Conservation (phyloP, 2,797 vertebrate species). For the Periparus ater region DNA sequence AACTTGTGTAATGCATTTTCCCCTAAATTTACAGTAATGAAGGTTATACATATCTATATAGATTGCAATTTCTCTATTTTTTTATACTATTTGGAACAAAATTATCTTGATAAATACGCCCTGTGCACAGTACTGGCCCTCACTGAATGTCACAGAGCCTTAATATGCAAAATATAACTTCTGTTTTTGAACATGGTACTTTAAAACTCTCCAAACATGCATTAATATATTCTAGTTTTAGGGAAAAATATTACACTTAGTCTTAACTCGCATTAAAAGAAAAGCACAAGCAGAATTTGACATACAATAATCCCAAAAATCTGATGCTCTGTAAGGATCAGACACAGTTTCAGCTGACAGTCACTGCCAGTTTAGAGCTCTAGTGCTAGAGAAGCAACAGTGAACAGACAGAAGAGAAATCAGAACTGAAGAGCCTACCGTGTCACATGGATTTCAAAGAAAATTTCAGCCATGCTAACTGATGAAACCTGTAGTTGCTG, state of each 20-base stretch:
- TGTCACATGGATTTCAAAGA: conserved; percentile 50
- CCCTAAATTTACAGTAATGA: conserved; percentile 89
- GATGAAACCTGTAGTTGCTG: conserved; percentile 62
- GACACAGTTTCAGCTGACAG: conserved; percentile 66
- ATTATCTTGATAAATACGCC: conserved; percentile 79
- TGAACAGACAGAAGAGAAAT: conserved; percentile 48
- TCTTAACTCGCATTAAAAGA: conserved; percentile 65
- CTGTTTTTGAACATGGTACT: conserved; percentile 72
- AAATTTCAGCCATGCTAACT: conserved; percentile 71
- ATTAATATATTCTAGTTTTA: conserved; percentile 76
- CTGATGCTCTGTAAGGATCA: conserved; percentile 55
- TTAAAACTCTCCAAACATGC: conserved; percentile 78
- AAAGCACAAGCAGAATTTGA: conserved; percentile 71
- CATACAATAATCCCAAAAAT: conserved; percentile 64
- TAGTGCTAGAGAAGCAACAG: conserved; percentile 65
- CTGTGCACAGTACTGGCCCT: conserved; percentile 73
- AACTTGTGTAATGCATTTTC: conserved; percentile 78
- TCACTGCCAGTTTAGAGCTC: conserved; percentile 64
- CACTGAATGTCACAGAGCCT: conserved; percentile 72
- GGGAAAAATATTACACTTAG: conserved; percentile 74
- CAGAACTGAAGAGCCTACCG: conserved; percentile 9
- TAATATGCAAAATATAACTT: conserved; percentile 82
- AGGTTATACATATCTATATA: conserved; percentile 88
- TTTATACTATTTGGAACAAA: conserved; percentile 79
- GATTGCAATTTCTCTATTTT: conserved; percentile 76